phyloP scores from a whole-genome alignment of 2,113 vertebrate species.

The Pygoscelis antarcticus region DNA sequence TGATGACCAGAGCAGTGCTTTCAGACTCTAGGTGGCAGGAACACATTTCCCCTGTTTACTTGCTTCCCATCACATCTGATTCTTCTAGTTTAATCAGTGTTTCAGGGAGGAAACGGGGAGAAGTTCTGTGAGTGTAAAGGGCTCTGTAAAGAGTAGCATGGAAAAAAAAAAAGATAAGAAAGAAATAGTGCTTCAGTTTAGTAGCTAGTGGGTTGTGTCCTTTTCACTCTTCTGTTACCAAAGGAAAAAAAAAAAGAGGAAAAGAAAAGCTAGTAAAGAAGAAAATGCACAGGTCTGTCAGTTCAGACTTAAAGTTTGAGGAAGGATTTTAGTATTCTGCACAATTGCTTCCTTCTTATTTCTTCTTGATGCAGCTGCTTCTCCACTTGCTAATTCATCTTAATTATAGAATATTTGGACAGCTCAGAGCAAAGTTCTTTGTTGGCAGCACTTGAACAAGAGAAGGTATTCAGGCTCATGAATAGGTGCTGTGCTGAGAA shows the following conservation, averaged over 20 bases:
- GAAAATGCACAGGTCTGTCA: neutral
- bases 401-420: conserved; percentile 70
- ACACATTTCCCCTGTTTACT: neutral
- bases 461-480: conserved; percentile 13
- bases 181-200: neutral
- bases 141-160: neutral
- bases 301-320: neutral
- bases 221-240: neutral
- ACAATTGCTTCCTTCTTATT: conserved; percentile 13
- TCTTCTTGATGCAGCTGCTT: conserved; percentile 18
- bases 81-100: neutral
- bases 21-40: neutral
- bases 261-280: neutral
- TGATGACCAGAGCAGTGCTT: neutral
- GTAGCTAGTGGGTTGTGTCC: neutral
- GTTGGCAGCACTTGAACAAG: conserved; percentile 37
- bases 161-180: rapidly evolving
- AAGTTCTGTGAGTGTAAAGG: neutral
- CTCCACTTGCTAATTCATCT: conserved; percentile 56
- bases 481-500: neutral
- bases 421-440: conserved; percentile 52
- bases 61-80: neutral
- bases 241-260: neutral
- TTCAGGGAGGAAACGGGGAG: neutral
- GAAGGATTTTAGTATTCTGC: conserved; percentile 40